Percentiles rank a stretch among this genome's conserved stretches.
These are phyloP conservation scores for Gymnocheta viridis DNA, from an alignment of 2,888 invertebrate genomes.

Conservation along the genomic window DNA sequence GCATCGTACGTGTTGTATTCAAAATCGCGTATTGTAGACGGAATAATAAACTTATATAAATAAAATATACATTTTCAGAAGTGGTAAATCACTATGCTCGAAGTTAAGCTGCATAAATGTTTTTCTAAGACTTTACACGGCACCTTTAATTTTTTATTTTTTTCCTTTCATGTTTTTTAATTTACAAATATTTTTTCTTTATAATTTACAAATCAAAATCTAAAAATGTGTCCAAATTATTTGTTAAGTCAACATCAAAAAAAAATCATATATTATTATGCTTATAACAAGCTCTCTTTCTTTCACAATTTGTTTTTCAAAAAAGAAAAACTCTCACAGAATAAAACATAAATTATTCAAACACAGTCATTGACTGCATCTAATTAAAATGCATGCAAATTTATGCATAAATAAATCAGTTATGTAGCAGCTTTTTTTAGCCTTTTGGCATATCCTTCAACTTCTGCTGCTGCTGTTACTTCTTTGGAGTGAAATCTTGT, in stretches of 20 bases:
- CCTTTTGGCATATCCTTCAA: constrained; percentile 35
- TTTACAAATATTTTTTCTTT: no score
- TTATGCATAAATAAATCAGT: constrained; percentile 62
- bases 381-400: constrained; percentile 65
- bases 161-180: no score
- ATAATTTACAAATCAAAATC: no score
- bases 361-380: constrained; percentile 58
- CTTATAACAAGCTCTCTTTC: neutral
- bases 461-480: constrained; percentile 3
- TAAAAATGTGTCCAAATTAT: neutral
- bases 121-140: no score
- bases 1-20: no score
- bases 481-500: constrained; percentile 17
- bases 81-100: no score
- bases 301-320: neutral
- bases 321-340: neutral
- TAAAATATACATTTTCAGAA: no score
- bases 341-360: constrained; percentile 36
- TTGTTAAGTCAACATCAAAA: neutral
- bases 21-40: no score
- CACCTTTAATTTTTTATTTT: no score
- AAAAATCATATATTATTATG: constrained; percentile 13
- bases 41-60: no score
- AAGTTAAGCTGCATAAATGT: no score
- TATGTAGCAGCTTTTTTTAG: constrained; percentile 49